These are phyloP conservation scores for Cheilosia vulpina DNA, from an alignment of 2,888 invertebrate genomes.

Conservation along the genomic window DNA sequence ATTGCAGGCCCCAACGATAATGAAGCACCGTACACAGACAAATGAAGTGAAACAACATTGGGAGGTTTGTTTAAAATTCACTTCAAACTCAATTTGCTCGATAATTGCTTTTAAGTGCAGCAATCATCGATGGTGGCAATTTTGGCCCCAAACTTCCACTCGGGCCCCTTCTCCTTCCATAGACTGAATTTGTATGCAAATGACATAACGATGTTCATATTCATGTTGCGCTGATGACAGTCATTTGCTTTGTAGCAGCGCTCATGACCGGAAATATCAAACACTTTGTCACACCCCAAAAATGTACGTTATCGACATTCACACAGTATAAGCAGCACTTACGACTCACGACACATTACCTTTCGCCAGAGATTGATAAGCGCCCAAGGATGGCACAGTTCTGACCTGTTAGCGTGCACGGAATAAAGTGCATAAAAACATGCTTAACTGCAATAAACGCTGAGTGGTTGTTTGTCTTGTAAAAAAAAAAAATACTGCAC, in stretches of 20 bases:
- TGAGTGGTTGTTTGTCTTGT: slow-evolving; percentile 53
- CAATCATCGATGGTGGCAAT: slow-evolving; percentile 25
- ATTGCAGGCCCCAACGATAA: slow-evolving; percentile 38
- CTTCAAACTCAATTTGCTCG: slow-evolving; percentile 59
- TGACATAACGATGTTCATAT: slow-evolving; percentile 39
- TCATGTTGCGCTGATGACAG: slow-evolving; percentile 29
- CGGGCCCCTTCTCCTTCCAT: background rate
- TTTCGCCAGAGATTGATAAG: slow-evolving; percentile 14
- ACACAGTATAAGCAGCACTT: slow-evolving; percentile 31
- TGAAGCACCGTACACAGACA: slow-evolving; percentile 41
- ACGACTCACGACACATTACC: slow-evolving; percentile 42
- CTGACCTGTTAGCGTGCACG: slow-evolving; percentile 11
- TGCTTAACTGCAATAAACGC: slow-evolving; percentile 56
- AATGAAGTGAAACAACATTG: slow-evolving; percentile 26
- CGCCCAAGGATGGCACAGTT: slow-evolving; percentile 10
- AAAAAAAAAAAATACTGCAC: background rate
- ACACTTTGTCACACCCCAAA: background rate
- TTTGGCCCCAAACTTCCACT: background rate
- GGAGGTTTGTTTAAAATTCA: slow-evolving; percentile 49
- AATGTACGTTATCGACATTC: too few species aligned
- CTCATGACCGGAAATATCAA: slow-evolving; percentile 8
- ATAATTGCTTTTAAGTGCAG: slow-evolving; percentile 55
- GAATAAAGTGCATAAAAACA: slow-evolving; percentile 52
- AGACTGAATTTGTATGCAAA: slow-evolving; percentile 43
- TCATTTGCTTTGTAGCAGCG: slow-evolving; percentile 15